phyloP scores from a whole-genome alignment of 2,888 invertebrate genomes.

The Amblyjoppa proteus region DNA sequence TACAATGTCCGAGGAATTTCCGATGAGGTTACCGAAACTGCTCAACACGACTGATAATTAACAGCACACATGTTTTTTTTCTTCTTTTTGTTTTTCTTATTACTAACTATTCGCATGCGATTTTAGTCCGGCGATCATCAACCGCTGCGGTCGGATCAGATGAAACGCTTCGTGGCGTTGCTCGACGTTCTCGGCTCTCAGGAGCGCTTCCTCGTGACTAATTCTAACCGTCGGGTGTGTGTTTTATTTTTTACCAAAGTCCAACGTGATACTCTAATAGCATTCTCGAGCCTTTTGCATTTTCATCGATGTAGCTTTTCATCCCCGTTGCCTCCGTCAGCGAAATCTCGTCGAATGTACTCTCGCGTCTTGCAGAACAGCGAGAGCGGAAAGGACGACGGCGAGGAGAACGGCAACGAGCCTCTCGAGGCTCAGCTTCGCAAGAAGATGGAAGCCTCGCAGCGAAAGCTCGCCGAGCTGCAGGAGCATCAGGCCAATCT shows the following conservation, averaged over 20 bases:
- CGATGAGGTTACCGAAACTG: conserved; percentile 77
- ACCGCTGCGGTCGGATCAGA: conserved; percentile 85
- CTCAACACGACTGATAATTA: conserved; percentile 9
- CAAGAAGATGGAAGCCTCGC: conserved; percentile 88
- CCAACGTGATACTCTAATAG: background rate
- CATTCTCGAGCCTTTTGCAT: background rate
- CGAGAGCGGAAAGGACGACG: conserved; percentile 74
- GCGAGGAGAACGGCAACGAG: conserved; percentile 86
- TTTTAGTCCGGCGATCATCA: conserved; percentile 85
- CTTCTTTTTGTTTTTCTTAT: conserved; percentile 6
- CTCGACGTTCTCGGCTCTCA: conserved; percentile 77
- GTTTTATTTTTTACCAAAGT: conserved; percentile 23
- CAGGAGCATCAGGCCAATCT: conserved; percentile 87
- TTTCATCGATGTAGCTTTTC: background rate
- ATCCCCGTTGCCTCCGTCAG: conserved; percentile 6
- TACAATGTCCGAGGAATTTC: conserved; percentile 78
- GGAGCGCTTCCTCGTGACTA: conserved; percentile 75
- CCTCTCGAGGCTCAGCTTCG: conserved; percentile 87
- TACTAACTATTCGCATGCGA: conserved; percentile 71
- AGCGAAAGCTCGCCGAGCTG: conserved; percentile 87
- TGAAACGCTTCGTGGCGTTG: conserved; percentile 77
- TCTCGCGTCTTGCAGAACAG: conserved; percentile 71
- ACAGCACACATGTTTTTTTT: background rate
- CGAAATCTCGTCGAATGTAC: conserved; percentile 8
- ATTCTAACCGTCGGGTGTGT: conserved; percentile 76